Conservation (phyloP, 2,888 invertebrate genomes). For the Tenthredo mesomela region DNA sequence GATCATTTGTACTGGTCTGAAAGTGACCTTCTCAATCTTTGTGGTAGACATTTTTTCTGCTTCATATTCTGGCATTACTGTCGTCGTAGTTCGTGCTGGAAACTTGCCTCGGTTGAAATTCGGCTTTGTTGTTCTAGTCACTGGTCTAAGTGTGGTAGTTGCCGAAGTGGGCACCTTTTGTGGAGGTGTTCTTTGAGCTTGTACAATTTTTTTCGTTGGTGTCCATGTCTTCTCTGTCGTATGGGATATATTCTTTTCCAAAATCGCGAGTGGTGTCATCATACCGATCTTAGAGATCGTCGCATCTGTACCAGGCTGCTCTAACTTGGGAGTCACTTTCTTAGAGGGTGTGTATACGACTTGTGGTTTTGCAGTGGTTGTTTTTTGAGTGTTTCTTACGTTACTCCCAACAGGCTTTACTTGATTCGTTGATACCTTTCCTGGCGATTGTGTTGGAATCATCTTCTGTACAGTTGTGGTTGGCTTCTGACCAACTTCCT, state of each 20-base stretch:
- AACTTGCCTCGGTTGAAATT: constrained; percentile 60
- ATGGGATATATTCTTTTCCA: constrained; percentile 55
- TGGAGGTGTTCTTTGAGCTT: background rate
- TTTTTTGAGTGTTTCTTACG: constrained; percentile 49
- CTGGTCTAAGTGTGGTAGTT: constrained; percentile 23
- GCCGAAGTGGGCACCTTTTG: background rate
- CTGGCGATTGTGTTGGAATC: constrained; percentile 62
- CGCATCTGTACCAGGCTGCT: constrained; percentile 53
- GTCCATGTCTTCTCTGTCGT: constrained; percentile 55
- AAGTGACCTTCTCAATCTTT: constrained; percentile 74
- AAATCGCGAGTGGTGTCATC: constrained; percentile 56
- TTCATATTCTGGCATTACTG: constrained; percentile 58
- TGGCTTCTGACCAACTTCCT: constrained; percentile 59
- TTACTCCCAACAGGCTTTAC: background rate
- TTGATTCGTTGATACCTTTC: constrained; percentile 60
- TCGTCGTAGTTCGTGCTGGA: constrained; percentile 62
- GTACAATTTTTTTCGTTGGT: constrained; percentile 60
- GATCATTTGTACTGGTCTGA: constrained; percentile 69
- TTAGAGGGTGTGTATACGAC: constrained; percentile 53
- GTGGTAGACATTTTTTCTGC: constrained; percentile 58
- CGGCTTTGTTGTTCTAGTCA: constrained; percentile 37
- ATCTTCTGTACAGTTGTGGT: constrained; percentile 67
- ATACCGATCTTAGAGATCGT: constrained; percentile 54
- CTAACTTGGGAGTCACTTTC: constrained; percentile 1
- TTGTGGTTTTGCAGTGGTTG: constrained; percentile 60